Conservation (phyloP, 2,113 vertebrate species). For the Dipodomys spectabilis region DNA sequence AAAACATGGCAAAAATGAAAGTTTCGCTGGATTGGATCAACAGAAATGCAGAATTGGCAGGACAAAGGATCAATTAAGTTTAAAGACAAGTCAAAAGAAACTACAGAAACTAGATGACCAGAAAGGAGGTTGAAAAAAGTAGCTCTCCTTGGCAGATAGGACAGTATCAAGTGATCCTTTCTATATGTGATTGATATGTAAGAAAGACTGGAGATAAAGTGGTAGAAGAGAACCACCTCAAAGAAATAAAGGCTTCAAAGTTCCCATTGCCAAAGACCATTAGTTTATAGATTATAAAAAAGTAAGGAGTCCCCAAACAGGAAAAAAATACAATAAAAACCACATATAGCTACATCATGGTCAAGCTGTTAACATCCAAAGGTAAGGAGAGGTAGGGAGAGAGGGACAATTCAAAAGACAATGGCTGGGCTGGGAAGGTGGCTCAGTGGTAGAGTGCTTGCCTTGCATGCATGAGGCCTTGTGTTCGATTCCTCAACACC, state of each 20-base stretch:
- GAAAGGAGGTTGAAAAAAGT: slow-evolving; percentile 22
- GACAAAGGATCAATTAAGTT: slow-evolving; percentile 31
- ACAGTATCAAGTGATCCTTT: slow-evolving; percentile 4
- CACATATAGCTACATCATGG: neutral
- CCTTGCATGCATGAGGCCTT: no score
- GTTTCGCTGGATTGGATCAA: neutral
- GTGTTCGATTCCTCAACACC: no score
- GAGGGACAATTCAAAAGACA: neutral
- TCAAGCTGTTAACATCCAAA: neutral
- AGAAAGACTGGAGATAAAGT: neutral
- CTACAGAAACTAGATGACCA: slow-evolving; percentile 15
- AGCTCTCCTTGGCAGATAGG: neutral
- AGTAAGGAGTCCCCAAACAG: neutral
- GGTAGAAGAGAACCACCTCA: neutral
- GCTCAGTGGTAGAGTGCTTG: no score
- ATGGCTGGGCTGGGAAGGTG: neutral
- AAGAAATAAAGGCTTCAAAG: slow-evolving; percentile 45
- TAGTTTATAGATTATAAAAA: neutral
- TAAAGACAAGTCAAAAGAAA: slow-evolving; percentile 42
- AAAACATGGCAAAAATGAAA: slow-evolving; percentile 52
- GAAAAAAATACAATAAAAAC: neutral
- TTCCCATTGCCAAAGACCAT: slow-evolving; percentile 10
- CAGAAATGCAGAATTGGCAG: slow-evolving; percentile 20
- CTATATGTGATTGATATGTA: neutral
- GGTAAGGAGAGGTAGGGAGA: neutral